Base-by-base conservation (phyloP, 2,797 vertebrate genomes). In the Oreortyx pictus region DNA sequence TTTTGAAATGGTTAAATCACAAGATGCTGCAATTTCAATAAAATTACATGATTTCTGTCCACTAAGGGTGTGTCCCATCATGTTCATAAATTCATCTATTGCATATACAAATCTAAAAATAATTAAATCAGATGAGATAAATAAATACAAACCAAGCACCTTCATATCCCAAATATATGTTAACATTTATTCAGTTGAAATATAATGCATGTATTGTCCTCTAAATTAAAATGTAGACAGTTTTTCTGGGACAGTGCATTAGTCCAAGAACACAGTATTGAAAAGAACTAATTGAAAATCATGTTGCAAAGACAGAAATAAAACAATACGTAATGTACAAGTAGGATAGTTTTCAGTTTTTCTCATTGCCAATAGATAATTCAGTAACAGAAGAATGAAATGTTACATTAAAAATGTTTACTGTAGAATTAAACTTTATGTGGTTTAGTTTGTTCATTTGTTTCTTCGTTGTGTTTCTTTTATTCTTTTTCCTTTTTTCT, bases 1-100 rank as follows among this genome's bases (percentile, higher is more conserved):
- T 85, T 92, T 41, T 89, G 73, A 93, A 91, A 89, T 60, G 13
- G 5, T 17, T 82, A 82, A 71, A 77, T 67, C 44, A 70, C 47
- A 62, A n/a, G 27, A 68, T 77, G 18, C 5, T 89, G 49, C 22
- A 52, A 54, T 89, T 82, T 74, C 57, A 86, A 3, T 64, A 59
- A 47, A 49, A 41, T 37, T 7, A 20, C 56, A 41, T 50, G 33
- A 77, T 54, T 85, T 77, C 59, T 64, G 46, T 80, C 19, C 47
- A 56, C 54, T 46, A 19, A 23, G n/a, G 16, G 3, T 79, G 25
- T 70, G 37, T 62, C 17, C 3, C 20, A 81, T 14, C 9, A 56
- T 24, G 17, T 10, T 87, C 39, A 70, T 70, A 66, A 70, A 76
- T 62, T 60, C 1, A 5, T 66, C 15, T 35, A 39, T 62, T 62